These are phyloP conservation scores for Sphecodes monilicornis DNA, from an alignment of 2,888 invertebrate genomes.

Conservation along the genomic window DNA sequence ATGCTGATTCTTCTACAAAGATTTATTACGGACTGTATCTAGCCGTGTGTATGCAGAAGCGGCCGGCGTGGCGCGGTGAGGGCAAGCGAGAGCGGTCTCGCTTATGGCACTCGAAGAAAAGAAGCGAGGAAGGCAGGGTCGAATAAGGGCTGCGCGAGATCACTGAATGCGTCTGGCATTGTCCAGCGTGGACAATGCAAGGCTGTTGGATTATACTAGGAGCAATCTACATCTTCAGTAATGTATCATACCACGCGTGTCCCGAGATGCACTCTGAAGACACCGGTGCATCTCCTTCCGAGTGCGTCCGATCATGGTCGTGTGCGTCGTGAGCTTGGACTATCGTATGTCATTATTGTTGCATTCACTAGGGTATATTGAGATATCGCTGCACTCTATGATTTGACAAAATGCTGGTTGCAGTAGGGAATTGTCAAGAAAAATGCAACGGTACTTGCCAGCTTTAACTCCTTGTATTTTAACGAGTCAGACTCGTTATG, in stretches of 20 bases:
- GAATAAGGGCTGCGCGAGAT: constrained; percentile 59
- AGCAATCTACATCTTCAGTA: constrained; percentile 81
- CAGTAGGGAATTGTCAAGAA: too few species aligned
- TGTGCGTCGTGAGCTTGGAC: neutral
- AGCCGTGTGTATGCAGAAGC: constrained; percentile 25
- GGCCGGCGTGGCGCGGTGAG: neutral
- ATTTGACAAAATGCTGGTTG: constrained; percentile 15
- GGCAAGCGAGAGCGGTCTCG: neutral
- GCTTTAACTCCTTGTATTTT: too few species aligned
- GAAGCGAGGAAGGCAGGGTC: constrained; percentile 20
- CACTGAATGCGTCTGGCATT: constrained; percentile 75
- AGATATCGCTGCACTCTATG: constrained; percentile 66
- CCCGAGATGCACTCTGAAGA: constrained; percentile 51
- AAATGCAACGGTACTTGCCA: too few species aligned
- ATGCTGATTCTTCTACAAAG: constrained; percentile 46
- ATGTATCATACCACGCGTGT: constrained; percentile 77
- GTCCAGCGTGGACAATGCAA: constrained; percentile 80
- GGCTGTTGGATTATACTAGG: constrained; percentile 75
- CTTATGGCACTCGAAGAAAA: constrained; percentile 13
- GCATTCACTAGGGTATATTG: constrained; percentile 72
- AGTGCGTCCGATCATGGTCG: neutral
- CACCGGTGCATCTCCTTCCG: constrained; percentile 54
- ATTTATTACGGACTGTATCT: constrained; percentile 54
- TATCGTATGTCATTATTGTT: constrained; percentile 41
- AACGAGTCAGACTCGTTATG: too few species aligned